These are phyloP conservation scores for Corydoras maculifer DNA, from an alignment of 2,113 vertebrate species.

Conservation along the genomic window DNA sequence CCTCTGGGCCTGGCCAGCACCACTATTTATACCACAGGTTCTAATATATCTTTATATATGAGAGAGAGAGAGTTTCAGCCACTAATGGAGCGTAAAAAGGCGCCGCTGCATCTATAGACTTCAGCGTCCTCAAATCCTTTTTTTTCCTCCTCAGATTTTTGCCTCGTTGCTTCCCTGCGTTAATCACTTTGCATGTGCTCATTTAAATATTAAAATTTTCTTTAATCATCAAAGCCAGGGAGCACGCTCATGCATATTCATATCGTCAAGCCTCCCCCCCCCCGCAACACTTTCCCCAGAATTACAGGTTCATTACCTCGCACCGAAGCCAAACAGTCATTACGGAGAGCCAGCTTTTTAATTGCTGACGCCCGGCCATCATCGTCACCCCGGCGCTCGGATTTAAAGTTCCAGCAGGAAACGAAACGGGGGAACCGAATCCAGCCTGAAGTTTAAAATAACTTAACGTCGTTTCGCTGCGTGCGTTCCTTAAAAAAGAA, in stretches of 20 bases:
- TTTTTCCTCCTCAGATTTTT: constrained; percentile 65
- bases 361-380: constrained; percentile 55
- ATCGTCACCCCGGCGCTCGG: constrained; percentile 43
- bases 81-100: constrained; percentile 54
- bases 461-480: constrained; percentile 69
- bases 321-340: constrained; percentile 94
- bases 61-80: constrained; percentile 35
- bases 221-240: constrained; percentile 99
- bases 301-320: constrained; percentile 99
- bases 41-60: too few species aligned
- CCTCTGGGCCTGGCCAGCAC: too few species aligned
- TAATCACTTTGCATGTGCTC: constrained; percentile 99
- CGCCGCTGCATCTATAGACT: constrained; percentile 63
- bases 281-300: constrained; percentile 78
- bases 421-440: constrained; percentile 50
- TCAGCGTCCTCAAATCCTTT: constrained; percentile 77
- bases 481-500: neutral
- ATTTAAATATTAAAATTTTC: constrained; percentile 99
- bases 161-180: constrained; percentile 82
- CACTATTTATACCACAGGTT: too few species aligned
- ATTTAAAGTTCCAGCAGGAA: constrained; percentile 43
- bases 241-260: constrained; percentile 97
- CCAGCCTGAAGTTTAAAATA: constrained; percentile 67
- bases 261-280: constrained; percentile 72
- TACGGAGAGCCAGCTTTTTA: constrained; percentile 66